Percentiles rank a stretch among this genome's conserved stretches.
phyloP scores from a whole-genome alignment of 2,888 invertebrate species.

The Toxonevra muliebris region DNA sequence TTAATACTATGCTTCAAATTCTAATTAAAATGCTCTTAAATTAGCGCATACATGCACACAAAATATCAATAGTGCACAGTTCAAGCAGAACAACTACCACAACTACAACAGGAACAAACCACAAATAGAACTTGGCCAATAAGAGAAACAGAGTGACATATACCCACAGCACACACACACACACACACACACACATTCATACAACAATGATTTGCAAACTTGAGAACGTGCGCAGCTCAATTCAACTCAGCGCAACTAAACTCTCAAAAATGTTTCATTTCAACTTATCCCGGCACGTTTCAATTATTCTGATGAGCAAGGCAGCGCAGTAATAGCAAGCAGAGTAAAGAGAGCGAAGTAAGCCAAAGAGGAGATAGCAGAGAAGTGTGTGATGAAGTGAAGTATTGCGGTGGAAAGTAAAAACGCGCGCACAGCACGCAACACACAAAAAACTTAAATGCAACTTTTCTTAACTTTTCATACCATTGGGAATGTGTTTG shows the following conservation, averaged over 20 bases:
- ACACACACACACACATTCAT: not conserved
- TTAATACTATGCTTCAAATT: too few relatives aligned
- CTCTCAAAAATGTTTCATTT: not conserved
- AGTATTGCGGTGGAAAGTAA: too few relatives aligned
- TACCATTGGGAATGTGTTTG: not conserved
- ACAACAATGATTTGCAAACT: conserved; percentile 5
- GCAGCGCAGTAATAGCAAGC: not conserved
- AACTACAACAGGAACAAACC: too few relatives aligned
- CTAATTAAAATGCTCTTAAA: too few relatives aligned
- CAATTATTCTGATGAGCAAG: conserved; percentile 5
- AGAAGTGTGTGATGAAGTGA: too few relatives aligned
- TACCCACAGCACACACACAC: not conserved
- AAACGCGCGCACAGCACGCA: not conserved
- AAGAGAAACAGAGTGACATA: too few relatives aligned
- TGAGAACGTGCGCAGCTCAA: conserved; percentile 3
- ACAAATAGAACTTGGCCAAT: too few relatives aligned
- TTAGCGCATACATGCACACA: too few relatives aligned
- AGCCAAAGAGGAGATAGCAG: too few relatives aligned
- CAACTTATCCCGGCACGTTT: conserved; percentile 13
- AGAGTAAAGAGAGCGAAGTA: not conserved
- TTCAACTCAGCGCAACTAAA: not conserved
- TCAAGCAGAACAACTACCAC: too few relatives aligned
- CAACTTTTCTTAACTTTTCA: conserved; percentile 16
- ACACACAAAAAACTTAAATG: conserved; percentile 12
- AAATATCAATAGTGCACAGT: too few relatives aligned